Evolutionary conservation across 1,140 invertebrate species (phyloP), one percentile per base, ranked within the genome.

Genomic region (Monomorium pharaonis): DNA sequence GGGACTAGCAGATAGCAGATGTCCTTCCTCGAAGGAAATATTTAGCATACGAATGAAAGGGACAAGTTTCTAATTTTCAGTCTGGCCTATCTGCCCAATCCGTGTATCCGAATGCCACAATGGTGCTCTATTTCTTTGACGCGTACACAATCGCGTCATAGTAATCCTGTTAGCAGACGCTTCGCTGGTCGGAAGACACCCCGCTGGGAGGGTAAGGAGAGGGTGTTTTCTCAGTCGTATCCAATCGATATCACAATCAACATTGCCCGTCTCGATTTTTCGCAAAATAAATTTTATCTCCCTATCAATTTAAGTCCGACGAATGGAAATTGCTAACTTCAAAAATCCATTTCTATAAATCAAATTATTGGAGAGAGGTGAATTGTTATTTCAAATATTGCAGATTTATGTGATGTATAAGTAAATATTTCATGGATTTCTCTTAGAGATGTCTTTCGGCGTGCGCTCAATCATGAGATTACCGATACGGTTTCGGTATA

Each of bases 71-170:
- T 93, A 92, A 94, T 94, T 94, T 93, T 92, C 88, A 87, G 86
- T 89, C 74, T 83, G 83, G 89, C 88, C 89, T 85, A 89, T 86
- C n/a, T n/a, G 90, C 91, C 84, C 87, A 92, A 94, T 91, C 84
- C 86, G 76, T 51, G 69, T 74, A 62, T 91, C 54, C 63, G 78
- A 76, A 70, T 70, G 63, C 75, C 85, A 94, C 94, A 94, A 94
- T 94, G 89, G 91, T 83, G 90, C 91, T 93, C 92, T 92, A 93
- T 94, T 95, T 93, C 90, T 90, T 93, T 94, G 94, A 94, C 94
- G 92, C 93, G 93, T 94, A 88, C 88, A 95, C 93, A 95, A 95
- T 95, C 93, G 90, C 90, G 91, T 93, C 93, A 93, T 87, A 90
- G 88, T 93, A 94, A 94, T 94, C 94, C 93, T 90, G 93, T 95